Conservation (phyloP, 1,140 invertebrate species). For the Ctenoplectra terminalis region DNA sequence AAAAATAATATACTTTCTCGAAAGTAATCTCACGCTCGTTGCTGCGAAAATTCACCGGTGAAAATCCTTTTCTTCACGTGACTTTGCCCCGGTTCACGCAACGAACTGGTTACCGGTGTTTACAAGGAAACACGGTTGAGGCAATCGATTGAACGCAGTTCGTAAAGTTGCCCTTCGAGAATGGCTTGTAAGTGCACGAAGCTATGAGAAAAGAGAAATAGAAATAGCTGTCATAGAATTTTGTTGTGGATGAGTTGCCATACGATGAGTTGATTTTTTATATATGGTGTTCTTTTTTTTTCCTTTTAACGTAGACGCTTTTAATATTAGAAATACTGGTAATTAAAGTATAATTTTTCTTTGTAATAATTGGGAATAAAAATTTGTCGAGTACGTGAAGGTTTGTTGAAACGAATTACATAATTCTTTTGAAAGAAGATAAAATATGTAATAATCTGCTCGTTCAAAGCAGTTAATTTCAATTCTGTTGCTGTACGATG, state of each 20-base stretch:
- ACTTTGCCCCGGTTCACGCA: background rate
- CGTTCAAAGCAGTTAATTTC: background rate
- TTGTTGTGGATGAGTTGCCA: too few relatives aligned
- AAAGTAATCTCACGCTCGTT: constrained; percentile 22
- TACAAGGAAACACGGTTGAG: background rate
- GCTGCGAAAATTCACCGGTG: constrained; percentile 31
- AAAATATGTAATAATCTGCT: background rate
- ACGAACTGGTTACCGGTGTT: background rate
- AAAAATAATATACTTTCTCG: background rate
- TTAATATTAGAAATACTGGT: too few relatives aligned
- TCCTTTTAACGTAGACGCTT: too few relatives aligned
- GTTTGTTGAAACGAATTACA: background rate
- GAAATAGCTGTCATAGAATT: background rate
- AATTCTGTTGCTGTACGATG: background rate
- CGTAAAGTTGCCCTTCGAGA: background rate
- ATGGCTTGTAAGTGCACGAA: background rate
- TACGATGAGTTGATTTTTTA: background rate
- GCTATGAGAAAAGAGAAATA: background rate
- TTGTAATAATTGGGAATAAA: too few relatives aligned
- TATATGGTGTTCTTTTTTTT: too few relatives aligned
- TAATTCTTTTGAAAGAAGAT: too few relatives aligned
- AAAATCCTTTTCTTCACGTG: constrained; percentile 12
- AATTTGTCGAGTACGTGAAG: too few relatives aligned
- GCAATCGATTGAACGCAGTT: background rate
- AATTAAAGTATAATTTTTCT: too few relatives aligned